Evolutionary conservation across 1,140 invertebrate species (phyloP).

Genomic region (Drosophila mayri): DNA sequence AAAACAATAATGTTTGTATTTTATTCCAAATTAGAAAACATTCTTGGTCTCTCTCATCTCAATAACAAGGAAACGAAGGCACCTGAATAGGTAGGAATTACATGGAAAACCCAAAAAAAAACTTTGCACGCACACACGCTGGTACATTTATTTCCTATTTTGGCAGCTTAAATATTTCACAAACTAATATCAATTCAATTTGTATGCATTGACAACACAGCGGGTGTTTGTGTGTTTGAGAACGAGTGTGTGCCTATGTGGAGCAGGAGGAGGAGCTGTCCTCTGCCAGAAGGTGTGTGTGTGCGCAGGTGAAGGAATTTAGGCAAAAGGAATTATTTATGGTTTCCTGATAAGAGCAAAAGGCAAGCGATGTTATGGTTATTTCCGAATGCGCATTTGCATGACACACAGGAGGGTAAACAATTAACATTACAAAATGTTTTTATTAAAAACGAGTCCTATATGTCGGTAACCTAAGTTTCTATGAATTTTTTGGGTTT

Average conservation of each 20-base stretch:
- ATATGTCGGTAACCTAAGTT: no score
- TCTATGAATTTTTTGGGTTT: background rate
- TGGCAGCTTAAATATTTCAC: constrained; percentile 71
- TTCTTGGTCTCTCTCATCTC: constrained; percentile 16
- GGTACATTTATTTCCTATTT: constrained; percentile 43
- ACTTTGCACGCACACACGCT: constrained; percentile 6
- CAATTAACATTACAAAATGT: background rate
- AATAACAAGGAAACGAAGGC: constrained; percentile 20
- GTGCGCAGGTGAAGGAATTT: constrained; percentile 46
- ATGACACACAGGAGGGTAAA: background rate
- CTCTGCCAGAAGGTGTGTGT: constrained; percentile 19
- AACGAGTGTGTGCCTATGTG: constrained; percentile 4
- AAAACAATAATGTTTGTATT: constrained; percentile 46
- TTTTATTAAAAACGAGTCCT: background rate
- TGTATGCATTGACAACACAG: constrained; percentile 64
- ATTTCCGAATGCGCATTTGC: background rate
- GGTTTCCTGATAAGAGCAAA: constrained; percentile 66
- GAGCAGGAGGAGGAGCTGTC: constrained; percentile 1
- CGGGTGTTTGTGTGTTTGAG: constrained; percentile 4
- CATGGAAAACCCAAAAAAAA: constrained; percentile 45
- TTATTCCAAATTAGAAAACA: constrained; percentile 51
- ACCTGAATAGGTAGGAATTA: constrained; percentile 44
- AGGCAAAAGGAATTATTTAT: constrained; percentile 59
- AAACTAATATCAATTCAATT: constrained; percentile 79
- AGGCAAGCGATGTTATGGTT: constrained; percentile 16